Base-by-base conservation (phyloP, 2,113 vertebrate species). In the Nibea coibor region DNA sequence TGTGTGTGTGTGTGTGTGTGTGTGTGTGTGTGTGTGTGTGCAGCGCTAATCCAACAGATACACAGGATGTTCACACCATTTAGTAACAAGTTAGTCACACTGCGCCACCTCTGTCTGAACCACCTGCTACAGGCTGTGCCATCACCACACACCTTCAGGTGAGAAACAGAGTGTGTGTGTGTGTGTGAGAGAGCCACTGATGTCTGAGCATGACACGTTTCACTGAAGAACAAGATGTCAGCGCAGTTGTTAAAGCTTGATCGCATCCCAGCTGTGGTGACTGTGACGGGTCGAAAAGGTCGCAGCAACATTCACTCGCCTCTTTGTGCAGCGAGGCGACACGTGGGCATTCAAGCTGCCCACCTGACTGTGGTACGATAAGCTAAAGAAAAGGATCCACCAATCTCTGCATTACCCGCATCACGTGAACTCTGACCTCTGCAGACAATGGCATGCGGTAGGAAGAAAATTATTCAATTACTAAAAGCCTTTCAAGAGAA, bases 81-180 rank as follows among this genome's bases (percentile, higher is more conserved):
- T 66, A 72, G 71, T 66, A 75, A 54, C 35, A 72, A 54, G 35
- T 87, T 76, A 84, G 51, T 89, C 77, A 90, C 65, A 45, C 70
- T 50, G 58, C 15, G 4, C 69, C 68, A 43, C 57, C 64, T 7
- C 56, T 77, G 74, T 42, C 45, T 65, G 65, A 43, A 59, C 59
- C 72, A 66, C 75, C 75, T 80, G 61, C 45, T 28, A 54, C 24
- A 61, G 81, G 11, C 61, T 2, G 17, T 24, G 76, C 83, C 77
- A 66, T 66, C 72, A 14, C 35, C 43, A 59, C 58, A 59, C 71
- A 84, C 42, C 84, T 80, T 56, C 31, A 78, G 71, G 67, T 82
- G 54, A 75, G 50, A 80, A 51, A 59, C 4, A 19, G 48, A 82
- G 47, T 22, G 50, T 48, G 45, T 11, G 45, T 50, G 47, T 50